phyloP scores from a whole-genome alignment of 2,888 invertebrate species.

The Oxyteleia sp. region DNA sequence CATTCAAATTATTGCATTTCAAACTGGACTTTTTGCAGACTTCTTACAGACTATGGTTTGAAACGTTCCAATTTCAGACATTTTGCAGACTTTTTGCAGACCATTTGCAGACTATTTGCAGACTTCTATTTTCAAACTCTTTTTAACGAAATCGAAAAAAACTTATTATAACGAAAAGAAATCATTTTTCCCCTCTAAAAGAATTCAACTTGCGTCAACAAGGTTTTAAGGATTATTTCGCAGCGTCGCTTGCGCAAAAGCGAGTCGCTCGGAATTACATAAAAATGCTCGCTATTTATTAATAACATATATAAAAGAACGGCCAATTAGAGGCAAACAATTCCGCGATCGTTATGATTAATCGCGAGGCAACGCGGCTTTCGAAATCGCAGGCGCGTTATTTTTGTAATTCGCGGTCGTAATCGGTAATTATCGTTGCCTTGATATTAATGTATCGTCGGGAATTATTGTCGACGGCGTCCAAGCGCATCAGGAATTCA shows the following conservation, averaged over 20 bases:
- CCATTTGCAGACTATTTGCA: too few relatives aligned
- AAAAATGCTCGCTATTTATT: background rate
- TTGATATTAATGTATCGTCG: constrained; percentile 51
- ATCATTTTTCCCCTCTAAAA: too few relatives aligned
- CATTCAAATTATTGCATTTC: too few relatives aligned
- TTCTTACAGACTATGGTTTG: too few relatives aligned
- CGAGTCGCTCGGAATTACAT: background rate
- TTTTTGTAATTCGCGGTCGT: background rate
- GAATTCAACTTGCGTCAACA: too few relatives aligned
- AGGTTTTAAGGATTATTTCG: background rate
- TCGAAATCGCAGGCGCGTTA: background rate
- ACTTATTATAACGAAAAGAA: too few relatives aligned
- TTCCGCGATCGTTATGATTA: background rate
- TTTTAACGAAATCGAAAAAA: too few relatives aligned
- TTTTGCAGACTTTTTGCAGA: too few relatives aligned
- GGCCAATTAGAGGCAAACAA: background rate
- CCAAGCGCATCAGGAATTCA: constrained; percentile 25
- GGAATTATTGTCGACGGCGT: constrained; percentile 30
- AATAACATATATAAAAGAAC: background rate
- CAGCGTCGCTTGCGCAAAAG: constrained; percentile 3
- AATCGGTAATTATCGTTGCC: constrained; percentile 35
- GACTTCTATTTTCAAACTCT: too few relatives aligned
- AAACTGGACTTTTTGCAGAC: too few relatives aligned
- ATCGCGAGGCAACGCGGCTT: constrained; percentile 2
- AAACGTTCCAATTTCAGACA: too few relatives aligned